A percentile compares a stretch with the other conserved stretches of the same genome.
Conservation (phyloP, 2,888 invertebrate genomes). For the Zhuqinia jingwanae region DNA sequence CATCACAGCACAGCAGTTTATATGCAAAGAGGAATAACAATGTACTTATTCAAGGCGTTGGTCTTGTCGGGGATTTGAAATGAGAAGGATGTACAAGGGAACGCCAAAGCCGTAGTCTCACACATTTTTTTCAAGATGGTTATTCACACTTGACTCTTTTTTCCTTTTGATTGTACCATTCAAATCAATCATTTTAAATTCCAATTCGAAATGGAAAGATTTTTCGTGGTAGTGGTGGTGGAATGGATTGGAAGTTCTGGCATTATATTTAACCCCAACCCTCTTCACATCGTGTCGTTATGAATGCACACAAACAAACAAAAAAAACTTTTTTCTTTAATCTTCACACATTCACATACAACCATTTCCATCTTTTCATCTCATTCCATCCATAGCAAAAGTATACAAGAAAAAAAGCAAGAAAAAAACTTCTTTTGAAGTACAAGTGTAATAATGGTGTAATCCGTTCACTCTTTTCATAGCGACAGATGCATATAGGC, state of each 20-base stretch:
- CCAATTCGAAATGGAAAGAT: constrained; percentile 15
- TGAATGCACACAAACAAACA: constrained; percentile 30
- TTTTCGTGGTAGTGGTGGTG: background rate
- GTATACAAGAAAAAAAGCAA: background rate
- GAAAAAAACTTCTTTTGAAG: constrained; percentile 22
- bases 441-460: constrained; percentile 37
- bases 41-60: constrained; percentile 10
- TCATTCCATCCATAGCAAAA: background rate
- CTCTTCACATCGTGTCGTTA: background rate
- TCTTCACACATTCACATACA: constrained; percentile 25
- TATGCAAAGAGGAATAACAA: background rate
- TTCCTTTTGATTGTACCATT: constrained; percentile 51
- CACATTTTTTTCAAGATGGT: background rate
- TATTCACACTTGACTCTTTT: constrained; percentile 16
- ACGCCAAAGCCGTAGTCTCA: background rate
- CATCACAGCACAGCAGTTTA: no score
- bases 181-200: constrained; percentile 66
- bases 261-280: constrained; percentile 23
- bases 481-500: background rate
- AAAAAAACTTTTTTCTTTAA: constrained; percentile 16
- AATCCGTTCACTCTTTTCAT: constrained; percentile 19
- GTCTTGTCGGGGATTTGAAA: constrained; percentile 11
- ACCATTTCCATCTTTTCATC: constrained; percentile 43
- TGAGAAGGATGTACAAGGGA: background rate
- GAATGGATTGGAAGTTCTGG: background rate